Evolutionary conservation across 2,113 vertebrate species (phyloP).

Genomic region (Campylorhamphus procurvoides): DNA sequence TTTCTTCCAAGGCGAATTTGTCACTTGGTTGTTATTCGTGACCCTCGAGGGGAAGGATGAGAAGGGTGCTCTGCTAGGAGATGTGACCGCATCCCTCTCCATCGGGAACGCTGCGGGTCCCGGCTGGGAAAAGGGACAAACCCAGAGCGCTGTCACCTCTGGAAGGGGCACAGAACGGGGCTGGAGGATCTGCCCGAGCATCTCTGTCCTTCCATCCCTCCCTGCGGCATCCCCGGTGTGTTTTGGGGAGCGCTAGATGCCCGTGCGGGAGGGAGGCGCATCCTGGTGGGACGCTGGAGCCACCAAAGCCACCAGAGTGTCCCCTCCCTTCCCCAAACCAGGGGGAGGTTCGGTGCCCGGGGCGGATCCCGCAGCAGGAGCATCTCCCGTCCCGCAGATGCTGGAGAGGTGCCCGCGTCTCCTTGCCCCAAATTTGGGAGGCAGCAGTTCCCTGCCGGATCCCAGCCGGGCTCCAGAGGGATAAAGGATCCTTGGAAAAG

Average conservation of each 20-base stretch:
- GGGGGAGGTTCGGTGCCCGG: neutral
- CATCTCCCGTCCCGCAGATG: neutral
- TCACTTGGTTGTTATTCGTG: no score
- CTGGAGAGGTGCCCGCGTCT: neutral
- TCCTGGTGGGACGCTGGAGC: neutral
- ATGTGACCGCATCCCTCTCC: neutral
- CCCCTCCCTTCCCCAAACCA: neutral
- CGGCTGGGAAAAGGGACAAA: neutral
- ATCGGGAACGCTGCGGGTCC: neutral
- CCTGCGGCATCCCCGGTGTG: neutral
- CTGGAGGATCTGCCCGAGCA: neutral
- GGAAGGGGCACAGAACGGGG: neutral
- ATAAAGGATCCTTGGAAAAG: no score
- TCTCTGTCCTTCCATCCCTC: no score
- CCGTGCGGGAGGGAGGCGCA: neutral
- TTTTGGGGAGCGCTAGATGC: neutral
- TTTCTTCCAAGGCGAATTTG: no score
- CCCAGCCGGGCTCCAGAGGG: no score
- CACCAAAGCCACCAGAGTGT: neutral
- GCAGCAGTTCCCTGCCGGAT: rapidly evolving
- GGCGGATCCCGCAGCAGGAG: neutral
- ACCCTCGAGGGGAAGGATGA: neutral
- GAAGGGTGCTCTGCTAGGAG: neutral
- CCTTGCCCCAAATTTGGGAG: rapidly evolving
- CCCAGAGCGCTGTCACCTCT: no score